Evolutionary conservation across 2,888 invertebrate species (phyloP).

Genomic region (Microchrysa polita): DNA sequence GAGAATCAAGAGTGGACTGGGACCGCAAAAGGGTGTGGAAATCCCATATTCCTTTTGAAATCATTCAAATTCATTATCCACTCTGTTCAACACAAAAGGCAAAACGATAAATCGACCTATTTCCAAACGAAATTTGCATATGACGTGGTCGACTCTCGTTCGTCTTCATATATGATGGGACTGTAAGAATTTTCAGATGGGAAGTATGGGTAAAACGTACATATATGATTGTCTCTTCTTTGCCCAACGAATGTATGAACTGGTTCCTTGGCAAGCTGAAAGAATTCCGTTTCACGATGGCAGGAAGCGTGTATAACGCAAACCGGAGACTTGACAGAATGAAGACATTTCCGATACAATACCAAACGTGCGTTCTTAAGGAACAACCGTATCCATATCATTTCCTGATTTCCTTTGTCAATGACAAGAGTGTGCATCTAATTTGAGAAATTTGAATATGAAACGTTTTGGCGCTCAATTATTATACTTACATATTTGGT

Average conservation of each 20-base stretch:
- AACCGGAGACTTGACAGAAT: neutral
- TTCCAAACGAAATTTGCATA: conserved; percentile 36
- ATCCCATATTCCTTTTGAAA: neutral
- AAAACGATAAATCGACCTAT: conserved; percentile 35
- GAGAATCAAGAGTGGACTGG: conserved; percentile 26
- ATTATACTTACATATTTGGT: conserved; percentile 43
- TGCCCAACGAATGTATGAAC: too few relatives aligned
- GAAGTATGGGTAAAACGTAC: conserved; percentile 38
- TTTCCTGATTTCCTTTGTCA: conserved; percentile 23
- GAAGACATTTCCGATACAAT: conserved; percentile 37
- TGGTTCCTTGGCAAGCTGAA: too few relatives aligned
- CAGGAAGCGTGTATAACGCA: too few relatives aligned
- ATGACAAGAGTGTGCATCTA: conserved; percentile 36
- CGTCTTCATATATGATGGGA: conserved; percentile 15
- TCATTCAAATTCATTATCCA: too few relatives aligned
- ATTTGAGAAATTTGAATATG: conserved; percentile 45
- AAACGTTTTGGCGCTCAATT: conserved; percentile 47
- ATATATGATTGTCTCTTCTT: too few relatives aligned
- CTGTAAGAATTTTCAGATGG: conserved; percentile 12
- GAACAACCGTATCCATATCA: conserved; percentile 20
- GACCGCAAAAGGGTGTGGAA: conserved; percentile 22
- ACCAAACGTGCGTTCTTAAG: conserved; percentile 12
- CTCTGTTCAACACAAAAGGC: neutral
- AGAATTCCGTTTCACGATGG: too few relatives aligned
- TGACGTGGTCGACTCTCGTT: neutral